A percentile compares a stretch with the other conserved stretches of the same genome.
These are phyloP conservation scores for Hybognathus amarus DNA, from an alignment of 2,797 vertebrate species.

Conservation along the genomic window DNA sequence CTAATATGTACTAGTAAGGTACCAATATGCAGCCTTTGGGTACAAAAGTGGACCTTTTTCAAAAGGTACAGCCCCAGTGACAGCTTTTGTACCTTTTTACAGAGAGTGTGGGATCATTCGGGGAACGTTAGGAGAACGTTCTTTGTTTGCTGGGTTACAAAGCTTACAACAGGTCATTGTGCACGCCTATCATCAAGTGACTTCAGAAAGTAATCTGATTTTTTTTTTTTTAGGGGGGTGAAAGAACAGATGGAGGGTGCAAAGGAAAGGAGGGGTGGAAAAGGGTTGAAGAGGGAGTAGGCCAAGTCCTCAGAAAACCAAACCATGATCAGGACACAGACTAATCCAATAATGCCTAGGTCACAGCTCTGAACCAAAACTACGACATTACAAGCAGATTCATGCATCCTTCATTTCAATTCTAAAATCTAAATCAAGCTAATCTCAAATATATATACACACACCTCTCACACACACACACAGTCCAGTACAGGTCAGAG, in stretches of 20 bases:
- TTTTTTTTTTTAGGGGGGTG: background rate
- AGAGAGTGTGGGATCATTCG: too few species aligned
- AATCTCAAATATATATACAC: background rate
- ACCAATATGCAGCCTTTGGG: too few species aligned
- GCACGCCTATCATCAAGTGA: background rate
- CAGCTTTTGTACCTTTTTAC: too few species aligned
- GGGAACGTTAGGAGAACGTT: too few species aligned
- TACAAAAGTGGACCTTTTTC: too few species aligned
- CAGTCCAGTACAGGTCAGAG: background rate
- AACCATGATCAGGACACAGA: conserved; percentile 16
- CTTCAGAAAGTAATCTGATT: background rate
- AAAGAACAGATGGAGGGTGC: conserved; percentile 15
- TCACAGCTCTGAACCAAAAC: background rate
- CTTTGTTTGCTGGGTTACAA: too few species aligned
- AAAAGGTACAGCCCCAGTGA: too few species aligned
- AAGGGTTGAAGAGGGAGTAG: conserved; percentile 1
- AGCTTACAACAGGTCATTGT: background rate
- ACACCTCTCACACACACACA: too few species aligned
- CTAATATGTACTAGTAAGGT: too few species aligned
- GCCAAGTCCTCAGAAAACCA: conserved; percentile 26
- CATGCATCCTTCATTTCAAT: background rate
- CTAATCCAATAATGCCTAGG: conserved; percentile 27
- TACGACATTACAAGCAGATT: background rate
- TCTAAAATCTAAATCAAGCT: background rate
- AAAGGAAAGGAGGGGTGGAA: background rate